phyloP scores from a whole-genome alignment of 1,140 invertebrate genomes.

The Drosophila grimshawi region DNA sequence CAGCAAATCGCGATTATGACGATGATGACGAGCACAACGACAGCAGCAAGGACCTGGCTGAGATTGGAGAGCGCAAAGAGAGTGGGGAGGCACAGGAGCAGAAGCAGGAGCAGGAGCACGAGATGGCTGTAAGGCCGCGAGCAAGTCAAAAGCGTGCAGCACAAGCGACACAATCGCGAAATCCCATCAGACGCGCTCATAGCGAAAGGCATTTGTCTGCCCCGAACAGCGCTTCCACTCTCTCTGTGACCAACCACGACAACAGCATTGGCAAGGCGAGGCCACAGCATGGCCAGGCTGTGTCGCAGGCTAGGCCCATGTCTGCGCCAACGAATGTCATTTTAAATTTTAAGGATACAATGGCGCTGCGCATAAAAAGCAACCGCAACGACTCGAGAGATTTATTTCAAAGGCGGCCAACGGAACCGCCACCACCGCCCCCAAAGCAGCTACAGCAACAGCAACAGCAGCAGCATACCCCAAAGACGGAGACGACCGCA shows the following conservation, averaged over 20 bases:
- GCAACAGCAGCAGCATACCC: neutral
- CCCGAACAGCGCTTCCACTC: slow-evolving; percentile 22
- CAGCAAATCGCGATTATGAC: slow-evolving; percentile 79
- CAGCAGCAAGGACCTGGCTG: slow-evolving; percentile 27
- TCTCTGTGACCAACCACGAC: neutral
- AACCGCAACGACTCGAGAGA: slow-evolving; percentile 87
- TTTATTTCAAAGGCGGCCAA: slow-evolving; percentile 85
- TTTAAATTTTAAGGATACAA: slow-evolving; percentile 89
- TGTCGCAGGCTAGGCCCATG: slow-evolving; percentile 22
- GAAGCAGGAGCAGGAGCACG: slow-evolving; percentile 7
- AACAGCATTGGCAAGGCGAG: neutral
- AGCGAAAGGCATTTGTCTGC: slow-evolving; percentile 82
- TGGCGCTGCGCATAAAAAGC: slow-evolving; percentile 89
- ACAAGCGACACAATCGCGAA: slow-evolving; percentile 84
- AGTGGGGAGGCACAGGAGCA: neutral
- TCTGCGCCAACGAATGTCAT: slow-evolving; percentile 76
- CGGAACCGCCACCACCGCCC: slow-evolving; percentile 80
- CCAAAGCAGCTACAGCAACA: neutral
- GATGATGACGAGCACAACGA: slow-evolving; percentile 75
- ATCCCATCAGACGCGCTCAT: slow-evolving; percentile 84
- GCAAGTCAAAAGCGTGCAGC: slow-evolving; percentile 76
- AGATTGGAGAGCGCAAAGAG: too few species aligned
- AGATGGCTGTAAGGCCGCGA: slow-evolving; percentile 60
- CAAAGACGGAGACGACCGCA: slow-evolving; percentile 17
- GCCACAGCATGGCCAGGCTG: slow-evolving; percentile 13